A percentile compares a stretch with the other conserved stretches of the same genome.
Conservation (phyloP, 2,797 vertebrate genomes). For the Molossus molossus region DNA sequence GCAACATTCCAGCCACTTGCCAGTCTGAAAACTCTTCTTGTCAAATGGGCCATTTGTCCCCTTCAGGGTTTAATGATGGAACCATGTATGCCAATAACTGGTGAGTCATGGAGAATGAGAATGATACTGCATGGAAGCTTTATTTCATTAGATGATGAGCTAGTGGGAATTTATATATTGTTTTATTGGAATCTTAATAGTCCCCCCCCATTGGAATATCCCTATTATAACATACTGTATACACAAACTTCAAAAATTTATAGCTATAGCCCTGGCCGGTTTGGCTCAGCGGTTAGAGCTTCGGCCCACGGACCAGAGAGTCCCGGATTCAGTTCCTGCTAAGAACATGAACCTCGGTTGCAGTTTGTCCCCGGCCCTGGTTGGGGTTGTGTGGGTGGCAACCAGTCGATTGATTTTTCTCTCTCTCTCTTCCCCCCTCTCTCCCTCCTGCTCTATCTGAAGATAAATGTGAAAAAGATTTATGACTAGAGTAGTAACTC, state of each 20-base stretch:
- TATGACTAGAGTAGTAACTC: neutral
- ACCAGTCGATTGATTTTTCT: too few species aligned
- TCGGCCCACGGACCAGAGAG: too few species aligned
- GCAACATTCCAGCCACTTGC: neutral
- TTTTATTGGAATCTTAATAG: conserved; percentile 54
- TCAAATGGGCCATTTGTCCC: neutral
- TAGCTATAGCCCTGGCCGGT: neutral
- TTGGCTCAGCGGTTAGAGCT: too few species aligned
- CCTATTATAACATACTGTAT: neutral
- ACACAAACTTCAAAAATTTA: neutral
- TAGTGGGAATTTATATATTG: neutral
- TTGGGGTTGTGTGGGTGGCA: too few species aligned
- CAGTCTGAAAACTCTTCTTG: neutral
- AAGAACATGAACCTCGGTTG: too few species aligned
- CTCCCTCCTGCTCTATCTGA: too few species aligned
- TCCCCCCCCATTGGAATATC: neutral
- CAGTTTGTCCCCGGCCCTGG: too few species aligned
- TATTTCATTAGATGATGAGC: neutral
- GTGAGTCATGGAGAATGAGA: neutral
- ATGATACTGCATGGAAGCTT: neutral
- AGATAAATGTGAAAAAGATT: neutral
- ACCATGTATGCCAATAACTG: neutral
- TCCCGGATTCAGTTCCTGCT: too few species aligned
- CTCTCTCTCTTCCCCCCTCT: too few species aligned
- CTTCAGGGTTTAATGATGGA: neutral